Percentiles rank a stretch among this genome's conserved stretches.
These are phyloP conservation scores for Harlomillsia oculata DNA, from an alignment of 1,140 invertebrate genomes.

Conservation along the genomic window DNA sequence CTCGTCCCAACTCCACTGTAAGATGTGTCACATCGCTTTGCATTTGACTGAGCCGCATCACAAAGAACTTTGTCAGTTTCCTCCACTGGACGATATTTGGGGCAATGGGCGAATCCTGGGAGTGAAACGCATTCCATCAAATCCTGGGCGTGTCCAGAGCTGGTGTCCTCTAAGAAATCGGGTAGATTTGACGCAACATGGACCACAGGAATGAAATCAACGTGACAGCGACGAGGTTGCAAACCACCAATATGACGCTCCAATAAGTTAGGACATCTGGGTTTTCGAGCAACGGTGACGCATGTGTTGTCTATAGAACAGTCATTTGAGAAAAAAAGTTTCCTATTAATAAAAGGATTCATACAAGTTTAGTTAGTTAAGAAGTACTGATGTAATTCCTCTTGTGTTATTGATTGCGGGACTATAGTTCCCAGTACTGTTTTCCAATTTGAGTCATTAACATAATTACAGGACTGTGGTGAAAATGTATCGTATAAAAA, in stretches of 20 bases:
- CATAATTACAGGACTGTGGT: no score
- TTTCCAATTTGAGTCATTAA: no score
- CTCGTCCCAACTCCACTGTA: constrained; percentile 41
- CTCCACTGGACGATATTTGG: constrained; percentile 39
- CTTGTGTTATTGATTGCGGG: no score
- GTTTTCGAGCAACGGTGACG: constrained; percentile 27
- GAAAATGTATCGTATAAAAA: no score
- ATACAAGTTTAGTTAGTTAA: no score
- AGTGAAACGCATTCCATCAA: constrained; percentile 32
- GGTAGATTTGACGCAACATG: constrained; percentile 9
- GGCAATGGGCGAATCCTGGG: constrained; percentile 42
- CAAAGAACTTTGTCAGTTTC: constrained; percentile 43
- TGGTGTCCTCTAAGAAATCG: not conserved
- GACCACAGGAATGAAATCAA: constrained; percentile 32
- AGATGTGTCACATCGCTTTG: constrained; percentile 43
- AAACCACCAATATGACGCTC: constrained; percentile 18
- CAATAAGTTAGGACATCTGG: constrained; percentile 32
- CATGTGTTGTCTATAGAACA: constrained; percentile 28
- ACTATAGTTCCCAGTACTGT: no score
- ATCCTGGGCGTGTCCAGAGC: not conserved
- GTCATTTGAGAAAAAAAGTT: no score
- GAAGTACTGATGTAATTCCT: no score
- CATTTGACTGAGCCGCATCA: constrained; percentile 45
- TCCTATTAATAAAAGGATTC: no score
- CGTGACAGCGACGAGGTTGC: constrained; percentile 25